These are phyloP conservation scores for Eupleurogrammus muticus DNA, from an alignment of 2,797 vertebrate species.

Conservation along the genomic window DNA sequence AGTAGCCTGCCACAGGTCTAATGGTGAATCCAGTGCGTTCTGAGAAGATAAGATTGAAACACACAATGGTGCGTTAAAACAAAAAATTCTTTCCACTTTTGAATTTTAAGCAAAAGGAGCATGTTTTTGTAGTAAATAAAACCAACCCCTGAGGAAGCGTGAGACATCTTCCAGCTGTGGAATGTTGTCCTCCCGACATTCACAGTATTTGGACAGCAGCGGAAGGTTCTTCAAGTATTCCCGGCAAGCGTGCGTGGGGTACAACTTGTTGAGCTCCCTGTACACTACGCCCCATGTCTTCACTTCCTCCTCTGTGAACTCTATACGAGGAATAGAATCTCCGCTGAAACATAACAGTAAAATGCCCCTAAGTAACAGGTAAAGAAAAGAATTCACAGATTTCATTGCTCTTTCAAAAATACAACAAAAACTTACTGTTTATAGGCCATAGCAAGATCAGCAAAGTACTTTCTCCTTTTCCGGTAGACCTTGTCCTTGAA, in stretches of 20 bases:
- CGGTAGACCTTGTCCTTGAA: constrained; percentile 98
- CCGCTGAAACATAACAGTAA: constrained; percentile 80
- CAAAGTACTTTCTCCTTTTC: constrained; percentile 94
- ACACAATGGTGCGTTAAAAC: not conserved
- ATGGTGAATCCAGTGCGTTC: constrained; percentile 96
- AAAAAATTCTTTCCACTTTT: not conserved
- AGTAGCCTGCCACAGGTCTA: constrained; percentile 95
- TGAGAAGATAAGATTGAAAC: constrained; percentile 69
- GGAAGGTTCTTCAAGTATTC: constrained; percentile 98
- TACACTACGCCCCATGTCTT: constrained; percentile 97
- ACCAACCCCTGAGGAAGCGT: constrained; percentile 91
- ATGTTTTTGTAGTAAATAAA: not conserved
- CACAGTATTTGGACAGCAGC: constrained; percentile 93
- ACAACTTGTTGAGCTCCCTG: constrained; percentile 94
- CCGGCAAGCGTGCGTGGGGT: constrained; percentile 95
- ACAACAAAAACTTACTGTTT: constrained; percentile 87
- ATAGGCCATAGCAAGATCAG: constrained; percentile 92
- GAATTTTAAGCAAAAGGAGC: not conserved
- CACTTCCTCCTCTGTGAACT: constrained; percentile 97
- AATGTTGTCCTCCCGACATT: constrained; percentile 95
- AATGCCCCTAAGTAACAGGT: constrained; percentile 4
- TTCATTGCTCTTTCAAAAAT: not conserved
- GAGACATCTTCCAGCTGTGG: constrained; percentile 98
- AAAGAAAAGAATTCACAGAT: not conserved
- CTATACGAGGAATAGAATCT: constrained; percentile 92